Evolutionary conservation across 2,113 vertebrate genomes (phyloP).

Genomic region (Apodemus sylvaticus): DNA sequence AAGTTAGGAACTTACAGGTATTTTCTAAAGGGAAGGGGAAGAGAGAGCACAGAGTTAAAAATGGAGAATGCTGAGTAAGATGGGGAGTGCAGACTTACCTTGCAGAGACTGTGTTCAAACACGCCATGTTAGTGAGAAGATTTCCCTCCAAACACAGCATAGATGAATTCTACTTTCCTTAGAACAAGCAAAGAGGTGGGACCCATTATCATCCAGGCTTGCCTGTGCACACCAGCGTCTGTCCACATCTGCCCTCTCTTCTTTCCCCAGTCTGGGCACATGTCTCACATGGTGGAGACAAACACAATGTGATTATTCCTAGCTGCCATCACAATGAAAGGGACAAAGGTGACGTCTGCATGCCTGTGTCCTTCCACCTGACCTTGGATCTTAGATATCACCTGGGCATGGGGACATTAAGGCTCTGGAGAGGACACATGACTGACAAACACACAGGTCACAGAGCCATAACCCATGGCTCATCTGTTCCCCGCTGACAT

Average conservation of each 20-base stretch:
- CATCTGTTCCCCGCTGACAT: not conserved
- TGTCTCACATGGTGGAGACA: not conserved
- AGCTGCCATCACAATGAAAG: not conserved
- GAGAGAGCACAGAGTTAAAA: not conserved
- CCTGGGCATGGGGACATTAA: not conserved
- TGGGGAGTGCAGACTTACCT: too few relatives aligned
- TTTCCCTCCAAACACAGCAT: not conserved
- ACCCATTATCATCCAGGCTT: not conserved
- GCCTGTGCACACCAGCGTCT: not conserved
- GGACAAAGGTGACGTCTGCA: not conserved
- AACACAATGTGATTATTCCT: rapidly evolving
- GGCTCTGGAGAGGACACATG: not conserved
- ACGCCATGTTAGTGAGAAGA: not conserved
- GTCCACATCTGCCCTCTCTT: not conserved
- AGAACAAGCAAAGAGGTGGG: not conserved
- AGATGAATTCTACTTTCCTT: not conserved
- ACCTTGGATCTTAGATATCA: not conserved
- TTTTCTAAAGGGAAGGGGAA: not conserved
- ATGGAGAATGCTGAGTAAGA: not conserved
- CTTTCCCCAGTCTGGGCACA: not conserved
- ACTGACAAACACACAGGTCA: not conserved
- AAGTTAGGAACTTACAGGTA: not conserved
- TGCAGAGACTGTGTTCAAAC: too few relatives aligned
- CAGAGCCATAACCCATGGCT: not conserved
- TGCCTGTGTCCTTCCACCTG: too few relatives aligned